A percentile compares a stretch with the other conserved stretches of the same genome.
Evolutionary conservation across 2,113 vertebrate genomes (phyloP).

Genomic region (Procavia capensis): DNA sequence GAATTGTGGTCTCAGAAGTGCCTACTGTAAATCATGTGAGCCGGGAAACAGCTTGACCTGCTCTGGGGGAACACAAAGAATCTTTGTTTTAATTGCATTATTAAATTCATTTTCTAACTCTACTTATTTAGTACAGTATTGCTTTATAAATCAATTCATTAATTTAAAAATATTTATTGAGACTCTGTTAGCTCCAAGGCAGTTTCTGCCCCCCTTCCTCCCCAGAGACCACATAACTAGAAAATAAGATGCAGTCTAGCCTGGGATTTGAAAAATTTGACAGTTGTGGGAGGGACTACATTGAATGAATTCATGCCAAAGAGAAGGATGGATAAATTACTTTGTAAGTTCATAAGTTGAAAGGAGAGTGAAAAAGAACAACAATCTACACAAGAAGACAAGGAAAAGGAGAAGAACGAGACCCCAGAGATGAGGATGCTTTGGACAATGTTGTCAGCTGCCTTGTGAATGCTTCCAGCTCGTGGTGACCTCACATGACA

Average conservation of each 20-base stretch:
- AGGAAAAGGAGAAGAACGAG: background rate
- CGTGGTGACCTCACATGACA: background rate
- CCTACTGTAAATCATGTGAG: background rate
- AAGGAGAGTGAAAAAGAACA: background rate
- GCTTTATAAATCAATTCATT: slow-evolving; percentile 1
- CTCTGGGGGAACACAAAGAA: background rate
- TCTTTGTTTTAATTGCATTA: background rate
- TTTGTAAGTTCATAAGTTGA: background rate
- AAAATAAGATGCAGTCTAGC: background rate
- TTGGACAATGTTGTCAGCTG: background rate
- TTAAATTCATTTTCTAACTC: background rate
- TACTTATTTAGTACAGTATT: background rate
- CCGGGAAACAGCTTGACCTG: background rate
- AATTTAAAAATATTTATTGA: slow-evolving; percentile 15
- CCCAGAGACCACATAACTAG: background rate
- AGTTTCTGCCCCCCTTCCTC: too few species aligned
- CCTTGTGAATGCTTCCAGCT: background rate
- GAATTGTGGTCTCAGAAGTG: background rate
- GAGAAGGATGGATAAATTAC: background rate
- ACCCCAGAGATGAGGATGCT: background rate
- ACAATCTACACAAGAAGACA: background rate
- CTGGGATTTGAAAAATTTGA: background rate
- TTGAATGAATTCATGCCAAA: background rate
- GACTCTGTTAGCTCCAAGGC: background rate
- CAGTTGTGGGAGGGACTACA: background rate